Evolutionary conservation across 2,797 vertebrate species (phyloP), one percentile per base, ranked within the genome.

Genomic region (Lepilemur ruficaudatus): DNA sequence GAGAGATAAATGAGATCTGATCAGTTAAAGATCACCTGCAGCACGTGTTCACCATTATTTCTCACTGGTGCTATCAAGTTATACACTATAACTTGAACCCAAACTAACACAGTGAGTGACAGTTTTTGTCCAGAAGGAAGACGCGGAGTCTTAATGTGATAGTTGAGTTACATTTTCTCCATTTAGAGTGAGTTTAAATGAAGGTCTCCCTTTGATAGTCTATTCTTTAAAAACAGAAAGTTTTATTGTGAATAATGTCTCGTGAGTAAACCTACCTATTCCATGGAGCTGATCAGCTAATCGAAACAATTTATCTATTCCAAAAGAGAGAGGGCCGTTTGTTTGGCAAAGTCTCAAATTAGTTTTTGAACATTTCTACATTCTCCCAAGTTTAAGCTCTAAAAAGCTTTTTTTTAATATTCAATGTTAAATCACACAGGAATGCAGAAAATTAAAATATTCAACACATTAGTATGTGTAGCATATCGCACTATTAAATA

Each of bases 391-490:
- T 75, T 63, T 81, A 80, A 92, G 32, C n/a, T 93, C 50, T 43
- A 63, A 41, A 89, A 79, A 28, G 3, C 80, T 87, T 48, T 88
- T 70, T 20, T 89, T 82, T 91, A 82, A 87, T 84, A 85, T 72
- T 9, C 48, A 88, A 59, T 88, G 35, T 61, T 95, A 81, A 90
- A 35, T 81, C 80, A 85, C 86, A 91, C 1, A 78, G 70, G 75
- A 95, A 97, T 85, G 59, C 5, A 94, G 23, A 92, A 92, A 96
- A 94, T 78, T 89, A 79, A 94, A 93, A 91, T 96, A 92, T 72
- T 91, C 73, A 95, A 50, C 13, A 70, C 7, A 87, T 75, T 93
- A 43, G 5, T 91, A 83, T 75, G 50, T 46, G 35, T 69, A 92
- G 20, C 72, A 81, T 59, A 91, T 59, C 2, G 4, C 85, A 80